A percentile compares a stretch with the other conserved stretches of the same genome.
Evolutionary conservation across 92 coral and sea anemone genomes (phyloP).

Genomic region (Bergia puertoricense): DNA sequence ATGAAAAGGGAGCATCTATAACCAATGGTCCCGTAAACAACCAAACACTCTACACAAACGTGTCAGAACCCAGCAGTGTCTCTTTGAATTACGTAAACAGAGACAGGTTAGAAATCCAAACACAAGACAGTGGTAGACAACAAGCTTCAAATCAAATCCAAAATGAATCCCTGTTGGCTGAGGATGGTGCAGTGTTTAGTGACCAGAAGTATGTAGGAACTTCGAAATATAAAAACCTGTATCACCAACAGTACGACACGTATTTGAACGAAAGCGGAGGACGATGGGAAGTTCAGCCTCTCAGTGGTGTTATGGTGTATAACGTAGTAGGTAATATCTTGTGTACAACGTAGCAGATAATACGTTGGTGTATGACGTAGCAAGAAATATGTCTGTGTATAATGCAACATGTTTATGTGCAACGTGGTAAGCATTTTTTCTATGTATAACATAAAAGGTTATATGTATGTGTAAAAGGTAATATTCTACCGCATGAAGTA

Average conservation of each 20-base stretch:
- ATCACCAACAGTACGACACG: neutral
- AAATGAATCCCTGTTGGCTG: neutral
- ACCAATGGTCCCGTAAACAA: too few species aligned
- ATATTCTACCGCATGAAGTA: too few species aligned
- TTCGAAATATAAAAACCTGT: neutral
- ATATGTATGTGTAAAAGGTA: too few species aligned
- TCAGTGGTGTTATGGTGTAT: constrained; percentile 15
- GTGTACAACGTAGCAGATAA: neutral
- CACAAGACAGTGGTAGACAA: too few species aligned
- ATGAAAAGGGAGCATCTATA: too few species aligned
- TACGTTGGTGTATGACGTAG: too few species aligned
- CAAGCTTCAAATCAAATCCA: neutral
- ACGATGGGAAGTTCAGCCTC: constrained; percentile 21
- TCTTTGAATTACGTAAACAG: neutral
- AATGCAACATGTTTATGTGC: neutral
- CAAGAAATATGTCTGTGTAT: neutral
- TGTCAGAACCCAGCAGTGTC: neutral
- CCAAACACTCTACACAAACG: too few species aligned
- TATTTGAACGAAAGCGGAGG: neutral
- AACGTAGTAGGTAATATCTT: neutral
- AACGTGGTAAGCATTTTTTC: neutral
- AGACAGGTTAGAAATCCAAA: neutral
- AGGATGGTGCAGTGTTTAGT: neutral
- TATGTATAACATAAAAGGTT: too few species aligned
- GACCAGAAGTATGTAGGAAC: neutral